Evolutionary conservation across 2,113 vertebrate species (phyloP), one percentile per base, ranked within the genome.

Genomic region (Percina caprodes): DNA sequence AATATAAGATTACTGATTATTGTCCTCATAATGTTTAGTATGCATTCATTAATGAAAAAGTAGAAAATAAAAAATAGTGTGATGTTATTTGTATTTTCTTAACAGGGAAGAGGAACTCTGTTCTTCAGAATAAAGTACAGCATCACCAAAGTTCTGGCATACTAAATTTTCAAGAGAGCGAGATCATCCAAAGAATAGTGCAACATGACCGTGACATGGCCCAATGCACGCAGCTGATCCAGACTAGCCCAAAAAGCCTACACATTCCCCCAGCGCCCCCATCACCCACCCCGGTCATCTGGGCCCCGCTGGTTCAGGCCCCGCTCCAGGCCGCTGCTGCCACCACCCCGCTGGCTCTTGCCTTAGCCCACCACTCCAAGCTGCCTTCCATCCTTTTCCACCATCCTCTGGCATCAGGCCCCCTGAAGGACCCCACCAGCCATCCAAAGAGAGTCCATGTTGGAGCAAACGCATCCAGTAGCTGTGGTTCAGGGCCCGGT

Each of bases 131-230:
- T 80, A 99, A 99, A 90, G 98, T 99, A 79, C 97, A 98, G 90
- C 97, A 98, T 15, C 97, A 99, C 94, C 97, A 98, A 89, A 98
- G 97, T 93, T 97, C 97, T 0, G 98, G 98, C 6, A 96, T 96
- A 67, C 95, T 98, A 88, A 98, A 99, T 95, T 96, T 96, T 89
- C 97, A 98, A 66, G 98, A 99, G 93, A 99, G 94, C 1, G 98
- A 98, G 95, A 99, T 99, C 90, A 99, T 99, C 95, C 98, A 99
- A 96, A 98, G 98, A 95, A 99, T 99, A 1, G 98, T 99, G 82
- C 97, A 97, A 86, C 98, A 99, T 0, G 98, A 99, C 94, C 95
- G 98, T 0, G 97, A 99, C 93, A 99, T 99, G 98, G 98, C 98
- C 5, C 97, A 98, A 70, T 97, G 96, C 4, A 97, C 98, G 0